A percentile compares a stretch with the other conserved stretches of the same genome.
Conservation (phyloP, 1,140 invertebrate genomes). For the Neodiprion fabricii region DNA sequence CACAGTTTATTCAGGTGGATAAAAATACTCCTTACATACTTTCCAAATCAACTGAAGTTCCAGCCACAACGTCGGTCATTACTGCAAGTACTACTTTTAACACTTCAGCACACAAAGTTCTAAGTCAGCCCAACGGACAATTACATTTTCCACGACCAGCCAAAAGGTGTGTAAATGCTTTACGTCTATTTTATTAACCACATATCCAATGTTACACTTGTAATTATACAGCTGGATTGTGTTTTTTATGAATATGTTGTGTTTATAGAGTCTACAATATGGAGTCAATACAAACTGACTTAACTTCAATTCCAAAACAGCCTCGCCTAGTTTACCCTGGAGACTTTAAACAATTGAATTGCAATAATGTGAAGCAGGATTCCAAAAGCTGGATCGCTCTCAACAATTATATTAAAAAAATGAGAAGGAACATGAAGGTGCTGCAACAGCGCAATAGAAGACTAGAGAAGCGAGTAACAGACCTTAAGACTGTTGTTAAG, state of each 20-base stretch:
- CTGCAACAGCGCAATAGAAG: not conserved
- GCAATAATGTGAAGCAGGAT: not conserved
- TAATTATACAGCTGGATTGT: too few relatives aligned
- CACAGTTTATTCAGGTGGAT: not conserved
- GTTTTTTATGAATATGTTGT: too few relatives aligned
- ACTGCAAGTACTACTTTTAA: not conserved
- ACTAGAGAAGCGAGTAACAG: constrained; percentile 1
- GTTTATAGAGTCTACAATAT: too few relatives aligned
- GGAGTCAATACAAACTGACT: not conserved
- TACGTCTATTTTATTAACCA: too few relatives aligned
- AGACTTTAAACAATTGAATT: not conserved
- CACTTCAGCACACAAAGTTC: not conserved
- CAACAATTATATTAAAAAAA: not conserved
- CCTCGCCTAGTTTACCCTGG: not conserved
- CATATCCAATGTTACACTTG: too few relatives aligned
- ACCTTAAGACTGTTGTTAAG: not conserved
- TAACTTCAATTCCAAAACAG: not conserved
- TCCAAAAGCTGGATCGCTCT: not conserved
- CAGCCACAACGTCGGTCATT: not conserved
- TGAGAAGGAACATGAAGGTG: not conserved
- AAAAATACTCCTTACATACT: not conserved
- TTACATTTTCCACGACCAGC: too few relatives aligned
- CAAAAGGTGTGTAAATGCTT: too few relatives aligned
- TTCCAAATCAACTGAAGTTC: not conserved
- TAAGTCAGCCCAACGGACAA: not conserved